Evolutionary conservation across 2,797 vertebrate species (phyloP), one percentile per base, ranked within the genome.

Genomic region (Myoxocephalus aenaeus): DNA sequence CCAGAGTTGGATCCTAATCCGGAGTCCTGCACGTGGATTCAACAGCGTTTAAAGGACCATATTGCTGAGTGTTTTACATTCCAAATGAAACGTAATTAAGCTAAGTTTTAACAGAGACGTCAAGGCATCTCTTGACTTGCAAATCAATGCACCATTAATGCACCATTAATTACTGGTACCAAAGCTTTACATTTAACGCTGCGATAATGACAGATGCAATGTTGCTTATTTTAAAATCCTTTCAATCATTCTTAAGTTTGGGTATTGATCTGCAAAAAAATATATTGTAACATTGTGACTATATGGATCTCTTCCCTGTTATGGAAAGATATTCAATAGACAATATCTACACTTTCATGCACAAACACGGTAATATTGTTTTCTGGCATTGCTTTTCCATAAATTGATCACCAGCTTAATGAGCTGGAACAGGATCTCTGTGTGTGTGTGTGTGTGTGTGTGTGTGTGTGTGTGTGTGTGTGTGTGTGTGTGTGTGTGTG

Each of bases 391-490:
- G 48, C 51, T 2, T 0, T 4, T 32, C 7, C 7, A 20, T 32
- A 27, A 27, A 3, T 48, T 36, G 50, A 32, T 59, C 18, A 22
- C 2, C n/a, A 59, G 62, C 56, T 72, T 68, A 72, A 56, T 71
- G 63, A 63, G 44, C 22, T 10, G 42, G 54, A 70, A 70, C 40
- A 0, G 0, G 1, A 32, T 32, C 29, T 48, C n/a, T 38, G 38
- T 48, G 56, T 50, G 27, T 40, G 48, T 42, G 38, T 22, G 42
- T 54, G 27, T 12, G 48, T 3, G 63, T 29, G 40, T n/a, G 25
- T 46, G 15, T 46, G 40, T 46, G 62, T 64, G 8, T 50, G 48
- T n/a, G 20, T n/a, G 48, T 51, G n/a, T 25, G 14, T 36, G 57
- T 34, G 18, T 34, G 18, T 36, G 53, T 15, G 25, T 7, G 53